Evolutionary conservation across 2,113 vertebrate genomes (phyloP).

Genomic region (Elephantulus edwardii): DNA sequence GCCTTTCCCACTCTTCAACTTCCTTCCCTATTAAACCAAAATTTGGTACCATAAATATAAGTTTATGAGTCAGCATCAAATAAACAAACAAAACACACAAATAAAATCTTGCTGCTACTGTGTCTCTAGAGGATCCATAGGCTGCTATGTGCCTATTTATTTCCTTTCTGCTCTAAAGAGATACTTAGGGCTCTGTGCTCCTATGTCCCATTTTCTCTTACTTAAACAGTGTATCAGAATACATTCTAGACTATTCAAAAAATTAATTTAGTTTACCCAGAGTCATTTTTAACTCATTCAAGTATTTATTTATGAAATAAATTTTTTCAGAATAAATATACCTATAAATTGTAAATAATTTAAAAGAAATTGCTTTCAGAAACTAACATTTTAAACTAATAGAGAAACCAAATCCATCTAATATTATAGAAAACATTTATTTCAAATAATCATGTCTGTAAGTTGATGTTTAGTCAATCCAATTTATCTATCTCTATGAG

Average conservation of each 20-base stretch:
- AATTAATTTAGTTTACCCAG: background rate
- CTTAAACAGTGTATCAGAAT: background rate
- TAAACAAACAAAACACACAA: too few relatives aligned
- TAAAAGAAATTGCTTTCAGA: slow-evolving; percentile 4
- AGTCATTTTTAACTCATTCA: background rate
- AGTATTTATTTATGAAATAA: background rate
- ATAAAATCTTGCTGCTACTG: too few relatives aligned
- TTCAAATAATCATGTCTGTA: background rate
- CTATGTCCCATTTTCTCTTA: too few relatives aligned
- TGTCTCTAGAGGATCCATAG: too few relatives aligned
- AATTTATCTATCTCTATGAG: background rate
- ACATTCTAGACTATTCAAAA: slow-evolving; percentile 4
- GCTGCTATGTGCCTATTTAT: too few relatives aligned
- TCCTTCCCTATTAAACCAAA: too few relatives aligned
- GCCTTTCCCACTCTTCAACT: too few relatives aligned
- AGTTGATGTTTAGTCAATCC: background rate
- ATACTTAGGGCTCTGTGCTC: too few relatives aligned
- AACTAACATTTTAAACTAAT: background rate
- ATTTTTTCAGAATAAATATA: background rate
- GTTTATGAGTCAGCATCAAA: too few relatives aligned
- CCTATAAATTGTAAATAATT: background rate
- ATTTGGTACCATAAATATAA: too few relatives aligned
- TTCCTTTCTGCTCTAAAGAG: too few relatives aligned
- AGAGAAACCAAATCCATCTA: background rate
- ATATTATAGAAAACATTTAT: background rate